Conservation (phyloP, 2,888 invertebrate genomes). For the Xestia ashworthii region DNA sequence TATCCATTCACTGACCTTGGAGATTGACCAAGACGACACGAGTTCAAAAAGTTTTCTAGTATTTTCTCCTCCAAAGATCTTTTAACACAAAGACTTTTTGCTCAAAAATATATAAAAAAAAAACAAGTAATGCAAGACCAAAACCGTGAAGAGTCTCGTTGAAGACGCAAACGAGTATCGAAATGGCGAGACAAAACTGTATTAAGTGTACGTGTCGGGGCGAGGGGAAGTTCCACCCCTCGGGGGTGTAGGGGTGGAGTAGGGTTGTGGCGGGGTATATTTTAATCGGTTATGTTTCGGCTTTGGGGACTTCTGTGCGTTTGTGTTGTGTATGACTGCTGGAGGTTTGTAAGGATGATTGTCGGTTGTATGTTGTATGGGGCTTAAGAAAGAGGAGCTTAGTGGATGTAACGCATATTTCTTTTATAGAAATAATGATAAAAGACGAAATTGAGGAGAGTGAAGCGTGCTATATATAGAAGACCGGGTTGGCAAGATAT, state of each 20-base stretch:
- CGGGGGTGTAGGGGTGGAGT: conserved; percentile 54
- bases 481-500: background rate
- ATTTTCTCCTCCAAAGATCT: background rate
- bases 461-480: background rate
- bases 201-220: conserved; percentile 80
- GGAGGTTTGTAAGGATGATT: conserved; percentile 26
- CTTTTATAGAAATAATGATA: background rate
- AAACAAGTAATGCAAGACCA: conserved; percentile 17
- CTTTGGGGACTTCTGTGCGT: conserved; percentile 34
- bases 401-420: background rate
- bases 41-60: background rate
- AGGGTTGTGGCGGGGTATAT: conserved; percentile 66
- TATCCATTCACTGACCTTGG: background rate
- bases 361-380: conserved; percentile 4
- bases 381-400: background rate
- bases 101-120: conserved; percentile 23
- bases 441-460: too few species aligned
- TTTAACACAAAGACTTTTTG: background rate
- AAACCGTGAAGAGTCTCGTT: conserved; percentile 33
- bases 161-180: conserved; percentile 83
- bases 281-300: conserved; percentile 56
- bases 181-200: conserved; percentile 88
- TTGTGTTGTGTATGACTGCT: conserved; percentile 29
- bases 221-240: conserved; percentile 53
- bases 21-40: background rate